A percentile compares a stretch with the other conserved stretches of the same genome.
Evolutionary conservation across 2,113 vertebrate species (phyloP).

Genomic region (Todiramphus chloris): DNA sequence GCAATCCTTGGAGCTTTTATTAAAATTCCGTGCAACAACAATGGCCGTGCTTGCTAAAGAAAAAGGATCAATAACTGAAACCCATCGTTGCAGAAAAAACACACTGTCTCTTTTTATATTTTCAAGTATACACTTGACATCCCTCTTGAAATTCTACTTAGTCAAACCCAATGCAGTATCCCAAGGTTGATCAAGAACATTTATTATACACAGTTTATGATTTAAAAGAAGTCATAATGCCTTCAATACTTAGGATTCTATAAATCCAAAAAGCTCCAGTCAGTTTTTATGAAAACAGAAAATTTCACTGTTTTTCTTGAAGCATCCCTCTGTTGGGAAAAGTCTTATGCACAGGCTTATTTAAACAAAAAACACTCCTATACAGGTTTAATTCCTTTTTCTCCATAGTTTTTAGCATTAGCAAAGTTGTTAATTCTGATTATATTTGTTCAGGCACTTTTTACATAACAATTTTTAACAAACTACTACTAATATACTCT

Average conservation of each 20-base stretch:
- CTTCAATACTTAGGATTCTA: not conserved
- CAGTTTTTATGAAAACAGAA: not conserved
- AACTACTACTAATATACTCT: not conserved
- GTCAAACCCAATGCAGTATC: not conserved
- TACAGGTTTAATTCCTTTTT: not conserved
- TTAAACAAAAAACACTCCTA: not conserved
- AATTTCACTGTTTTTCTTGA: not conserved
- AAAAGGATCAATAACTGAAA: not conserved
- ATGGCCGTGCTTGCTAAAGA: not conserved
- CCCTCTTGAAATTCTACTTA: not conserved
- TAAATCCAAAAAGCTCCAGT: not conserved
- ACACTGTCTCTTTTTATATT: not conserved
- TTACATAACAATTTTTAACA: not conserved
- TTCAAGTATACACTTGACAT: not conserved
- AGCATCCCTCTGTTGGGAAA: not conserved
- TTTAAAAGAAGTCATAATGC: not conserved
- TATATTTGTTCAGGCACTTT: not conserved
- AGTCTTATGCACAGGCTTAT: not conserved
- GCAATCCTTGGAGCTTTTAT: not conserved
- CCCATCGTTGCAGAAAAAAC: not conserved
- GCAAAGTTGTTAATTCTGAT: rapidly evolving
- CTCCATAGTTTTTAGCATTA: not conserved
- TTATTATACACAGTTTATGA: not conserved
- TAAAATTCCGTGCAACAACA: not conserved
- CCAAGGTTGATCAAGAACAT: not conserved